phyloP scores from a whole-genome alignment of 2,888 invertebrate genomes.

The Stegana nigrithorax region DNA sequence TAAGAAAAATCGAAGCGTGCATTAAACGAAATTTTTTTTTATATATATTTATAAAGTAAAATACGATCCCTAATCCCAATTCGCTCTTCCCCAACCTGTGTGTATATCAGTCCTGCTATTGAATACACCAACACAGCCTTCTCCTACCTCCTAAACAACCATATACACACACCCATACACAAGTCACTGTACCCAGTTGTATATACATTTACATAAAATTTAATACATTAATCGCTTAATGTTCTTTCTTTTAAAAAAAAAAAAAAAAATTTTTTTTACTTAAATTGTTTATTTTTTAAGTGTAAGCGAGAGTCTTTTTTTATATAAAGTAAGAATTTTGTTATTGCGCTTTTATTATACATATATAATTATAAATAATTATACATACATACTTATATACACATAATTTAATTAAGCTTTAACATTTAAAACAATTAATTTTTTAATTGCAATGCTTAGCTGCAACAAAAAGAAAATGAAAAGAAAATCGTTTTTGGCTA shows the following conservation, averaged over 20 bases:
- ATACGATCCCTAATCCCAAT: slow-evolving; percentile 6
- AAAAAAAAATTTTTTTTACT: background rate
- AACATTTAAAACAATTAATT: background rate
- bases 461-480: background rate
- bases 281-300: background rate
- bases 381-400: slow-evolving; percentile 5
- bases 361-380: background rate
- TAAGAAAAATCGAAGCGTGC: slow-evolving; percentile 22
- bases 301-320: background rate
- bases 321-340: slow-evolving; percentile 5
- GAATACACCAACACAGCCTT: background rate
- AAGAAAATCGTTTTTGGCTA: background rate
- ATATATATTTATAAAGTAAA: slow-evolving; percentile 20
- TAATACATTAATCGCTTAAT: too few species aligned
- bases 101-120: background rate
- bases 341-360: slow-evolving; percentile 10
- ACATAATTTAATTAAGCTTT: slow-evolving; percentile 7
- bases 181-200: background rate
- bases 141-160: too few species aligned
- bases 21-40: background rate
- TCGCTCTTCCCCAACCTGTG: too few species aligned
- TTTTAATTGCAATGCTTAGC: too few species aligned
- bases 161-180: background rate
- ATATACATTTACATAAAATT: background rate
- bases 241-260: background rate